phyloP scores from a whole-genome alignment of 2,113 vertebrate species.

The Ctenomys sociabilis region DNA sequence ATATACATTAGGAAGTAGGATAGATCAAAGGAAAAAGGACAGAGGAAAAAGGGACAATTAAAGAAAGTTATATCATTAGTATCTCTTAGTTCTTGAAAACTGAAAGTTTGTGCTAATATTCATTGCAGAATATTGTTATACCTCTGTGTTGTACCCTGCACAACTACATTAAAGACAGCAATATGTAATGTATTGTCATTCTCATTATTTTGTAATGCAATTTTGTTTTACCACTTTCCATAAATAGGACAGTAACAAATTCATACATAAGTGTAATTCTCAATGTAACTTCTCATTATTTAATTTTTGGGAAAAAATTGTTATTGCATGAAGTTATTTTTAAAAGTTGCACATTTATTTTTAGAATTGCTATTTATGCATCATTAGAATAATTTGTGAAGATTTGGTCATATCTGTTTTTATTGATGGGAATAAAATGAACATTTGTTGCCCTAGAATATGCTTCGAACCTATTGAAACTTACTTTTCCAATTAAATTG shows the following conservation, averaged over 20 bases:
- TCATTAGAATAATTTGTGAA: background rate
- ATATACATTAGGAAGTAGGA: no score
- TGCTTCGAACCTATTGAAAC: background rate
- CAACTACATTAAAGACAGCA: no score
- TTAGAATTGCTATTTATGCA: background rate
- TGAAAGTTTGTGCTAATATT: no score
- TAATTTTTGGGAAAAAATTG: background rate
- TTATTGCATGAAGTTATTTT: conserved; percentile 23
- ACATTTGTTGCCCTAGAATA: background rate
- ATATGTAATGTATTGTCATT: no score
- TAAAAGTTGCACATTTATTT: background rate
- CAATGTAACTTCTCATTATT: background rate
- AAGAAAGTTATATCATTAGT: no score
- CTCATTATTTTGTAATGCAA: no score
- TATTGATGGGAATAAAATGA: background rate
- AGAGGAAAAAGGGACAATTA: no score
- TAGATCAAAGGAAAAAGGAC: no score
- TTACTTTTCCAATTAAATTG: background rate
- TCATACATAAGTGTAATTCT: background rate
- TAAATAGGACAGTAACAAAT: background rate
- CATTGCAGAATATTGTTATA: no score
- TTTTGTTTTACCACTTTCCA: no score
- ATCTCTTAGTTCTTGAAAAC: no score
- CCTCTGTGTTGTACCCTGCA: no score
- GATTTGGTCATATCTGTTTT: background rate